These are phyloP conservation scores for Psittacula echo DNA, from an alignment of 2,797 vertebrate species.

Conservation along the genomic window DNA sequence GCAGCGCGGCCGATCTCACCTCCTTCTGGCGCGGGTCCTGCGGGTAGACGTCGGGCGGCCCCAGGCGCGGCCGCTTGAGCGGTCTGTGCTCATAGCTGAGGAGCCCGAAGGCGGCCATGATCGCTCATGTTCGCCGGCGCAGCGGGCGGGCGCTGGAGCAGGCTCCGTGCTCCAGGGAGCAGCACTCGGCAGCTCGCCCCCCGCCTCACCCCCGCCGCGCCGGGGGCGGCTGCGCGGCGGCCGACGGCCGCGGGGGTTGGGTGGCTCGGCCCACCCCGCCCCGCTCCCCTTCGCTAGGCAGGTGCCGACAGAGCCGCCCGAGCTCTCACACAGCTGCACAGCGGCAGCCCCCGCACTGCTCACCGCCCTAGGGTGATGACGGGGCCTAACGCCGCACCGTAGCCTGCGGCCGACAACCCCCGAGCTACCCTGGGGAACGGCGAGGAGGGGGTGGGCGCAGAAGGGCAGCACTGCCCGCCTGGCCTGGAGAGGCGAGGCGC, in stretches of 20 bases:
- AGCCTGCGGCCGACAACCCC: not conserved
- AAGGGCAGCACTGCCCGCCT: not conserved
- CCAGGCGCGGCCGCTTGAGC: constrained; percentile 78
- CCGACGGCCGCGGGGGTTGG: not conserved
- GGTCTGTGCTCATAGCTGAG: constrained; percentile 79
- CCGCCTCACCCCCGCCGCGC: constrained; percentile 36
- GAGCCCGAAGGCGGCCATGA: constrained; percentile 81
- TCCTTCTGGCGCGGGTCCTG: constrained; percentile 81
- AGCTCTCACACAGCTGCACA: not conserved
- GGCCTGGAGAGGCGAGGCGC: not conserved
- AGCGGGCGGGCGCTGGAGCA: constrained; percentile 72
- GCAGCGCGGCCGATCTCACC: constrained; percentile 39
- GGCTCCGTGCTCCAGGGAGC: constrained; percentile 76
- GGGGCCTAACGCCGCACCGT: not conserved
- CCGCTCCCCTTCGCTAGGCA: not conserved
- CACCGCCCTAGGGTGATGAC: not conserved
- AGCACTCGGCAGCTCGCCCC: constrained; percentile 69
- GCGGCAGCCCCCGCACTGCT: not conserved
- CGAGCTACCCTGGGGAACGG: not conserved
- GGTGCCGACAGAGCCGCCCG: not conserved
- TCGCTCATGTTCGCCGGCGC: constrained; percentile 76
- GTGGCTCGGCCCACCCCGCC: not conserved
- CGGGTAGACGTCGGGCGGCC: constrained; percentile 79
- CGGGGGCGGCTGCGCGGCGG: constrained; percentile 49
- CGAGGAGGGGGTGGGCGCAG: not conserved